Evolutionary conservation across 2,113 vertebrate species (phyloP), one percentile per base, ranked within the genome.

Genomic region (Hippolais icterina): DNA sequence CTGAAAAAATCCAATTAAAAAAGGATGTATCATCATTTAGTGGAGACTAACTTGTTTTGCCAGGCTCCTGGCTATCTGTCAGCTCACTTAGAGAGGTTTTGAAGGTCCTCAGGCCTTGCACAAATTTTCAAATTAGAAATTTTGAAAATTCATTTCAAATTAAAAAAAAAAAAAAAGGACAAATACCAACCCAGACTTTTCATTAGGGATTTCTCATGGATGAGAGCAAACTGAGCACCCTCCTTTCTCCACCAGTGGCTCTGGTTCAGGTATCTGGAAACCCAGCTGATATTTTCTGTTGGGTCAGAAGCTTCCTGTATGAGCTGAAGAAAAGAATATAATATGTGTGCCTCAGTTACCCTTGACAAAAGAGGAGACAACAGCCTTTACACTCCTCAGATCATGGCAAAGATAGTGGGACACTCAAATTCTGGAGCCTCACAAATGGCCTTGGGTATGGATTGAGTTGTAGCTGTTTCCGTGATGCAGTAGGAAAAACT

Each of bases 251-350:
- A 72, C 41, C 41, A 50, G 33, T 13, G 5, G 35, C 44, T 39
- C 24, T 28, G 44, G 66, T 47, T 68, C 59, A 37, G 37, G 46
- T 63, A 41, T 50, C 12, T 65, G 69, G 41, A 53, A 76, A 42
- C 5, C 4, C 54, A 33, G 14, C 5, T 3, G 2, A 11, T 64
- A 11, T 37, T 52, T 86, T 68, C 39, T 80, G 13, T 7, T 70
- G 12, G 7, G 9, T 42, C 52, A 23, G 29, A 69, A 76, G 3
- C 17, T 90, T 81, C 23, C 22, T 66, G 35, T 18, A 11, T 12
- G 42, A 75, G 11, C 10, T 0, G 3, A 69, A 60, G 14, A 6
- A 74, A 57, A 57, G 3, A 3, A 41, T 0, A 0, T 41, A 23
- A 23, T 17, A 35, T 70, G 3, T 61, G 29, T 64, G 11, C 33